Percentiles rank a stretch among this genome's conserved stretches.
These are phyloP conservation scores for Mugil cephalus DNA, from an alignment of 2,113 vertebrate genomes.

Conservation along the genomic window DNA sequence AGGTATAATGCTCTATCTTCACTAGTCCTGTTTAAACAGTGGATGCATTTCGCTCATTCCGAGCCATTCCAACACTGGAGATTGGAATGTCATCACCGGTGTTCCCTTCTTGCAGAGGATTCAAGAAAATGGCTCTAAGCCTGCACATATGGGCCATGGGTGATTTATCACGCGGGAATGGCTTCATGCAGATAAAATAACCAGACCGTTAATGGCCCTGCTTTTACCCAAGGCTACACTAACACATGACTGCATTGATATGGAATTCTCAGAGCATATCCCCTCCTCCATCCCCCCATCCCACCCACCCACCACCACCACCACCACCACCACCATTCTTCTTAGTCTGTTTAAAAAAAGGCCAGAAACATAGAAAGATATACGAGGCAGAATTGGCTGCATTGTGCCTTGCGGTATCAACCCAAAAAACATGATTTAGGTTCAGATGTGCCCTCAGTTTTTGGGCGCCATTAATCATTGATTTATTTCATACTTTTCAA, in stretches of 20 bases:
- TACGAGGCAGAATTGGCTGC: not conserved
- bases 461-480: not conserved
- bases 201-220: constrained; percentile 75
- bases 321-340: constrained; percentile 43
- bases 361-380: not conserved
- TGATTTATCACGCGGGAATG: constrained; percentile 79
- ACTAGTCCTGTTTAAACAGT: constrained; percentile 1
- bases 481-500: not conserved
- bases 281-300: constrained; percentile 28
- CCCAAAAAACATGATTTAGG: constrained; percentile 5
- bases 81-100: constrained; percentile 47
- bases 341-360: constrained; percentile 35
- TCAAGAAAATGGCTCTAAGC: constrained; percentile 44
- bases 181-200: constrained; percentile 80
- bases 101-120: constrained; percentile 49
- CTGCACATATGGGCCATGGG: constrained; percentile 39
- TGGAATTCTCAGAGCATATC: constrained; percentile 74
- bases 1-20: not conserved
- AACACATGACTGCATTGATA: constrained; percentile 75
- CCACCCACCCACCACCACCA: too few relatives aligned
- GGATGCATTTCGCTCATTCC: constrained; percentile 6
- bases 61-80: constrained; percentile 14
- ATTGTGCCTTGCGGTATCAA: not conserved
- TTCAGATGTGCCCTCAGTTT: not conserved
- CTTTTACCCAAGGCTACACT: constrained; percentile 74